Percentiles rank a stretch among this genome's conserved stretches.
Conservation (phyloP, 2,113 vertebrate species). For the Marcusenius ussheri region DNA sequence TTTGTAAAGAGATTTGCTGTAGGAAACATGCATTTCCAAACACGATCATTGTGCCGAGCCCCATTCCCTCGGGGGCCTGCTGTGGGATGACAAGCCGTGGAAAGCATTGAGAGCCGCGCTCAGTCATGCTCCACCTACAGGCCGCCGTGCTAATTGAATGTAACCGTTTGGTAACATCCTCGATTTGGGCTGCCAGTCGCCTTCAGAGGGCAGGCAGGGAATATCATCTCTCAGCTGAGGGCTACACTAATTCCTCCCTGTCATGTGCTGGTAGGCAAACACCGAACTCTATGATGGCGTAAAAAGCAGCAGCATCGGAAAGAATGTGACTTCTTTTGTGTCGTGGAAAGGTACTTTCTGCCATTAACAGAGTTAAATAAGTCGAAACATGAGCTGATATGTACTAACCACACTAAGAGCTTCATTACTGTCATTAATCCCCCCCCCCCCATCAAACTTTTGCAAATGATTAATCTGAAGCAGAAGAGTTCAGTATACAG, state of each 20-base stretch:
- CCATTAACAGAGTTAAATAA: slow-evolving; percentile 31
- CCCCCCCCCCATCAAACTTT: slow-evolving; percentile 38
- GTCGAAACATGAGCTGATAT: slow-evolving; percentile 39
- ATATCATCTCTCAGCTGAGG: slow-evolving; percentile 8
- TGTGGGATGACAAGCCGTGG: neutral
- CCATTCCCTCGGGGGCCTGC: neutral
- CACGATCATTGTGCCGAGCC: neutral
- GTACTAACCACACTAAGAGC: slow-evolving; percentile 43
- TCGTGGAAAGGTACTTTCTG: slow-evolving; percentile 25
- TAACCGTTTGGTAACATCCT: neutral
- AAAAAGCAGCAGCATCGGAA: slow-evolving; percentile 11
- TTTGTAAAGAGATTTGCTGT: neutral
- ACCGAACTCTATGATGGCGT: slow-evolving; percentile 3
- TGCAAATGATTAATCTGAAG: slow-evolving; percentile 38
- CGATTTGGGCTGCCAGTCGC: neutral
- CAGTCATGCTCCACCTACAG: neutral
- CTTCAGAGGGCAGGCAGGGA: neutral
- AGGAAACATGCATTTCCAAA: neutral
- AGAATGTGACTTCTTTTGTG: slow-evolving; percentile 15
- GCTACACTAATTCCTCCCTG: neutral
- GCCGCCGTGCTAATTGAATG: neutral
- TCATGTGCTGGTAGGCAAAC: neutral
- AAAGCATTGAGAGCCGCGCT: neutral
- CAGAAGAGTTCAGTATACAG: slow-evolving; percentile 24
- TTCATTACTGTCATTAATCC: slow-evolving; percentile 44